These are phyloP conservation scores for Aromia moschata DNA, from an alignment of 2,888 invertebrate genomes.

Conservation along the genomic window DNA sequence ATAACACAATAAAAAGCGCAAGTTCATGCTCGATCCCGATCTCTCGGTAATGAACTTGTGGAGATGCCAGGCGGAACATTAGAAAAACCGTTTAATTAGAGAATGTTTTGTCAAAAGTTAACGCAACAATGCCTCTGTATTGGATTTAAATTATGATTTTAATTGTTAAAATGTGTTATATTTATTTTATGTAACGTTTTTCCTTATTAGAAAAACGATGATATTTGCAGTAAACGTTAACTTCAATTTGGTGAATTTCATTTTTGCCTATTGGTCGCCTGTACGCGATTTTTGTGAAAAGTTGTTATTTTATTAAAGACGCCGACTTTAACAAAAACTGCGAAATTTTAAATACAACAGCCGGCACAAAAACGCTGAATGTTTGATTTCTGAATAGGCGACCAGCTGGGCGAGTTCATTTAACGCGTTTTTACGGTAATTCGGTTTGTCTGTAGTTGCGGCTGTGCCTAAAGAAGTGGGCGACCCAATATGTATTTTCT, in stretches of 20 bases:
- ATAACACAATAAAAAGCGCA: constrained; percentile 48
- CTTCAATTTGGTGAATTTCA: constrained; percentile 3
- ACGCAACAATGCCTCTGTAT: constrained; percentile 40
- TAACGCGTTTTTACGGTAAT: background rate
- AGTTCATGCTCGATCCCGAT: constrained; percentile 46
- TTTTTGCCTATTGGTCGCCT: constrained; percentile 8
- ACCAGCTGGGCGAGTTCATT: background rate
- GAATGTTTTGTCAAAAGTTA: constrained; percentile 47
- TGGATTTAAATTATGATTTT: constrained; percentile 40
- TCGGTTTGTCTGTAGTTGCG: too few species aligned
- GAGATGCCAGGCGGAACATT: constrained; percentile 56
- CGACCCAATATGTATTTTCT: too few species aligned
- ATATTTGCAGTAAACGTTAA: constrained; percentile 19
- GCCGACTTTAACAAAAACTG: constrained; percentile 1
- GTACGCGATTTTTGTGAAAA: background rate
- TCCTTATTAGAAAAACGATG: background rate
- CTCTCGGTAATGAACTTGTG: constrained; percentile 60
- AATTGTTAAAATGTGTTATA: constrained; percentile 31
- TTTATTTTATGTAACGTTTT: constrained; percentile 11
- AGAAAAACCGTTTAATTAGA: constrained; percentile 60
- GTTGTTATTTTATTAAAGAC: background rate
- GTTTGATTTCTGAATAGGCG: background rate
- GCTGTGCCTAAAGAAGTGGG: too few species aligned
- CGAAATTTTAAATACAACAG: background rate
- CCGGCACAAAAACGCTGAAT: background rate